phyloP scores from a whole-genome alignment of 2,888 invertebrate genomes.

The Drosophila borealis region DNA sequence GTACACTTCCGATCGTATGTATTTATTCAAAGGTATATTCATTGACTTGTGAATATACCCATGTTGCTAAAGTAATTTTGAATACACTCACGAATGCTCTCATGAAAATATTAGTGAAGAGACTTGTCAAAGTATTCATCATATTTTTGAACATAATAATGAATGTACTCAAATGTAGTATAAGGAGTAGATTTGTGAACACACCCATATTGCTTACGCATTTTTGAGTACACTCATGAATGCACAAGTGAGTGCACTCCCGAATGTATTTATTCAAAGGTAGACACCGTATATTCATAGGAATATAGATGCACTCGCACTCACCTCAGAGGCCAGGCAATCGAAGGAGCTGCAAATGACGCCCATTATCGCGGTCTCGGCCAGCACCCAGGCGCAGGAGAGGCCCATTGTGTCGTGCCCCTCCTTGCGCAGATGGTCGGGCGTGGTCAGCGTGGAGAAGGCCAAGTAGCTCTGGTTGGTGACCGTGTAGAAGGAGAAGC shows the following conservation, averaged over 20 bases:
- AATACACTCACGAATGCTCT: background rate
- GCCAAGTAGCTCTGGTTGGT: conserved; percentile 81
- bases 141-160: no score
- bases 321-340: conserved; percentile 72
- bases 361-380: conserved; percentile 68
- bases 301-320: conserved; percentile 25
- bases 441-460: conserved; percentile 72
- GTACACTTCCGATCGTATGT: no score
- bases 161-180: no score
- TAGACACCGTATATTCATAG: no score
- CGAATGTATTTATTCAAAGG: no score
- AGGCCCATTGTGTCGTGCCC: conserved; percentile 66
- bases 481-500: conserved; percentile 80
- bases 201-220: no score
- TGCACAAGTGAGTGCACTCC: background rate
- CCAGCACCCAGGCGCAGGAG: conserved; percentile 75
- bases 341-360: conserved; percentile 77
- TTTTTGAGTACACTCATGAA: background rate
- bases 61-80: background rate
- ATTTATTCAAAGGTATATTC: no score
- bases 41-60: background rate
- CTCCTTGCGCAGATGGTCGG: conserved; percentile 38
- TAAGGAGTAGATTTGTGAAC: no score
- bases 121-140: no score
- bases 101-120: no score